Percentiles rank a stretch among this genome's conserved stretches.
Evolutionary conservation across 2,888 invertebrate species (phyloP).

Genomic region (Drosophila meridiana): DNA sequence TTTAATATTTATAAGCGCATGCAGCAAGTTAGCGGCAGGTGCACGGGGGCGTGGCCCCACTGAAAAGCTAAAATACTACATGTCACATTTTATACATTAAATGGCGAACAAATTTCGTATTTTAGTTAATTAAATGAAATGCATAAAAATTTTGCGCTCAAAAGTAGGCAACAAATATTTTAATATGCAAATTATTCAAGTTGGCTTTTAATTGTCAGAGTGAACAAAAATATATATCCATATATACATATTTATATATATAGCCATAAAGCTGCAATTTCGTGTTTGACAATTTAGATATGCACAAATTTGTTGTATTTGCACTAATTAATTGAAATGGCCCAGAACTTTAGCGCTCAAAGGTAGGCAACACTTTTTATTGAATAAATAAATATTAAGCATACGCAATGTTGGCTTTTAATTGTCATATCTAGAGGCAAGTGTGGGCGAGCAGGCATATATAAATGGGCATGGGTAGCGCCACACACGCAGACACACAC

Average conservation of each 20-base stretch:
- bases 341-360: background rate
- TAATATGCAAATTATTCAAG: background rate
- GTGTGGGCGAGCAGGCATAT: background rate
- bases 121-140: slow-evolving; percentile 14
- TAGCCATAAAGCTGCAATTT: background rate
- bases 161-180: slow-evolving; percentile 15
- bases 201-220: slow-evolving; percentile 14
- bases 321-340: slow-evolving; percentile 17
- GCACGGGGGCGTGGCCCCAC: background rate
- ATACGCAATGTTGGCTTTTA: slow-evolving; percentile 20
- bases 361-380: slow-evolving; percentile 26
- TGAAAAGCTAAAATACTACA: background rate
- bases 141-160: background rate
- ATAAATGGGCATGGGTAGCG: background rate
- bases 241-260: too few relatives aligned
- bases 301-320: slow-evolving; percentile 8
- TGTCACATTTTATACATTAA: background rate
- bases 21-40: background rate
- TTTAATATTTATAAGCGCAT: slow-evolving; percentile 73
- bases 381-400: slow-evolving; percentile 5
- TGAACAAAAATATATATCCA: background rate
- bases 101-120: background rate
- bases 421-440: slow-evolving; percentile 12
- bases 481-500: slow-evolving; percentile 2
- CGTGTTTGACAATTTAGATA: slow-evolving; percentile 9